phyloP scores from a whole-genome alignment of 2,888 invertebrate genomes.

The Nebria salina region DNA sequence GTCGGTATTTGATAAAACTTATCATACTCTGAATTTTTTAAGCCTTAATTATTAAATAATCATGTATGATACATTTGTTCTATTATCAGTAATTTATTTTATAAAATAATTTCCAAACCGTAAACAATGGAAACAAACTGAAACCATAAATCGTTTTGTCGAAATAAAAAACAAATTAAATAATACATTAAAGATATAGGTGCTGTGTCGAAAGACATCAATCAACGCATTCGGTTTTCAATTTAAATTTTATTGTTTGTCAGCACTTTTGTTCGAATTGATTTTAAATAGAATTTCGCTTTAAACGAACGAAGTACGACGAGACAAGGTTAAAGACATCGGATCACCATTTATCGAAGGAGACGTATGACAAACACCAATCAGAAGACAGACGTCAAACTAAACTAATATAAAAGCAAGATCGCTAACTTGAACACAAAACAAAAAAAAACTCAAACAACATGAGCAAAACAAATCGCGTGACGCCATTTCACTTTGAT shows the following conservation, averaged over 20 bases:
- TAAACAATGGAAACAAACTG: too few species aligned
- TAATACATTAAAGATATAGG: not conserved
- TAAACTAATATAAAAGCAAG: not conserved
- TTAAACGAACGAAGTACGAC: not conserved
- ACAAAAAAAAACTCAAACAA: not conserved
- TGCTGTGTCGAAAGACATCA: not conserved
- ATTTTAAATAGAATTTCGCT: not conserved
- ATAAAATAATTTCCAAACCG: too few species aligned
- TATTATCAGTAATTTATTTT: too few species aligned
- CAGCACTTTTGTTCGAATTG: not conserved
- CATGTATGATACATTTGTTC: too few species aligned
- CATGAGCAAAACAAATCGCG: not conserved
- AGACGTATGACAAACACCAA: not conserved
- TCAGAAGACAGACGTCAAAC: not conserved
- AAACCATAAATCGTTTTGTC: too few species aligned
- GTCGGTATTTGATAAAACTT: too few species aligned
- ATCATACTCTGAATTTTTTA: too few species aligned
- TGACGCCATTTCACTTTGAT: slow-evolving; percentile 1
- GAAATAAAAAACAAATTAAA: not conserved
- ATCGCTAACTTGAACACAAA: not conserved
- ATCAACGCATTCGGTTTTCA: not conserved
- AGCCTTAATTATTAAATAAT: too few species aligned
- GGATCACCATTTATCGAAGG: not conserved
- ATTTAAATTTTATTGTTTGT: not conserved
- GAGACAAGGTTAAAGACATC: not conserved